phyloP scores from a whole-genome alignment of 1,140 invertebrate species.

The Drosophila pruinosa region DNA sequence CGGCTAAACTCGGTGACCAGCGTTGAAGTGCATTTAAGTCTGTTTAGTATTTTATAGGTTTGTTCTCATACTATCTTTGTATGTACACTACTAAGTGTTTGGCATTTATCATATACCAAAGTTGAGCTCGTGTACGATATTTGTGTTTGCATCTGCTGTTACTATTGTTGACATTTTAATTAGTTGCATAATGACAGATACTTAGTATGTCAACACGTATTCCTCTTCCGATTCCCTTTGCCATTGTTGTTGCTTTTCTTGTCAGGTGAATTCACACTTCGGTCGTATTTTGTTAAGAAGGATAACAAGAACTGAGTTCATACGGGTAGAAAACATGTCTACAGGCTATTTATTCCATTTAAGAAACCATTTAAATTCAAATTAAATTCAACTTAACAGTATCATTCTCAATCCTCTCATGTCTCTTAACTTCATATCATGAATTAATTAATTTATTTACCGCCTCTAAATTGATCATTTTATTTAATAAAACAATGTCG shows the following conservation, averaged over 20 bases:
- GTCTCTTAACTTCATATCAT: background rate
- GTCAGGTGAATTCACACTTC: background rate
- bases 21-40: slow-evolving; percentile 37
- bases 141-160: slow-evolving; percentile 19
- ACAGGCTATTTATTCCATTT: too few relatives aligned
- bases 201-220: slow-evolving; percentile 58
- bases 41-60: slow-evolving; percentile 15
- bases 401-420: too few relatives aligned
- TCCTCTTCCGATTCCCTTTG: slow-evolving; percentile 1
- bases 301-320: background rate
- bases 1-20: slow-evolving; percentile 4
- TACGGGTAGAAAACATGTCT: background rate
- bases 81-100: background rate
- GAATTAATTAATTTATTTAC: background rate
- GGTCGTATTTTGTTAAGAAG: background rate
- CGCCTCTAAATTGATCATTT: background rate
- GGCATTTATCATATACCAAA: too few relatives aligned
- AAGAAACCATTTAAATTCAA: too few relatives aligned
- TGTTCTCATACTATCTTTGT: background rate
- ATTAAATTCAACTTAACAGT: too few relatives aligned
- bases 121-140: background rate
- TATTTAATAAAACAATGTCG: background rate
- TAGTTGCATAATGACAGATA: slow-evolving; percentile 61
- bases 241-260: slow-evolving; percentile 22
- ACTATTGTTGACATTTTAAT: slow-evolving; percentile 69